Evolutionary conservation across 2,113 vertebrate genomes (phyloP).

Genomic region (Cryptoleucopteryx plumbea): DNA sequence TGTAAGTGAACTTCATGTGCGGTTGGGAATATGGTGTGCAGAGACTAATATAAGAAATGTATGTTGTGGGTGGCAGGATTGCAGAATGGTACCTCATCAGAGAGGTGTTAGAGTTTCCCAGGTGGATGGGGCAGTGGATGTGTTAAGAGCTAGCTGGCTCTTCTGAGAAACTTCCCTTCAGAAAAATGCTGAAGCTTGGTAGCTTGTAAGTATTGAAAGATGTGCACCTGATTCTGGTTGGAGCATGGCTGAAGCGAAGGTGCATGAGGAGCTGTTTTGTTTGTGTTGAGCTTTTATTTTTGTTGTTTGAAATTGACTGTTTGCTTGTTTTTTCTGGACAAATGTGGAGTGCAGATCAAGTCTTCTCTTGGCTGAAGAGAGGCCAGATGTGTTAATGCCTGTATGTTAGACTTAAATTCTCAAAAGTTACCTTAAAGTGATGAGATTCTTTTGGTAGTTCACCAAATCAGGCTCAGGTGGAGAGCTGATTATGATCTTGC

Average conservation of each 20-base stretch:
- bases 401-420: not conserved
- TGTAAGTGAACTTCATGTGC: accelerated
- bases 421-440: not conserved
- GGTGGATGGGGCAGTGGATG: not conserved
- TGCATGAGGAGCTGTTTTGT: not conserved
- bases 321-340: not conserved
- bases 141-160: not conserved
- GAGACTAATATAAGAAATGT: accelerated
- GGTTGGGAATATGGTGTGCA: accelerated
- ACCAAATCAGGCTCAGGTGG: not conserved
- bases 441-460: not conserved
- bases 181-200: not conserved
- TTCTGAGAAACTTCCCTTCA: not conserved
- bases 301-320: not conserved
- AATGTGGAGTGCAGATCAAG: not conserved
- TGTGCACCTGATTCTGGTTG: not conserved
- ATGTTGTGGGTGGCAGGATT: not conserved
- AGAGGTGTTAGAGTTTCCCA: not conserved
- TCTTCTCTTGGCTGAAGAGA: not conserved
- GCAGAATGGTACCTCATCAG: not conserved
- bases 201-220: not conserved
- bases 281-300: not conserved
- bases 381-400: not conserved
- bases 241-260: not conserved
- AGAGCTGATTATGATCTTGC: not conserved